These are phyloP conservation scores for Falco peregrinus DNA, from an alignment of 2,797 vertebrate species.

Conservation along the genomic window DNA sequence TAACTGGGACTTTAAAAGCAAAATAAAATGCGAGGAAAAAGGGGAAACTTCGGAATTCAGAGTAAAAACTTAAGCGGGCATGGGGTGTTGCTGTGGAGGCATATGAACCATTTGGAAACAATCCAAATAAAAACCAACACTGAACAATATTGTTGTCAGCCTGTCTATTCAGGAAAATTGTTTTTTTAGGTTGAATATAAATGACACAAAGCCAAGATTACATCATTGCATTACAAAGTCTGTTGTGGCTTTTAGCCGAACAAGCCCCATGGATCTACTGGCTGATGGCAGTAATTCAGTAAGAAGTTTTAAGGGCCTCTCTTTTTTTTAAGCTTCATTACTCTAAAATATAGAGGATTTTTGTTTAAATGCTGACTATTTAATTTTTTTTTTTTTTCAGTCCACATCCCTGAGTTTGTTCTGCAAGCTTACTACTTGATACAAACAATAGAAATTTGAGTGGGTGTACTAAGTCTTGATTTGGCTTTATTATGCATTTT, in stretches of 20 bases:
- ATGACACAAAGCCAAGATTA: constrained; percentile 90
- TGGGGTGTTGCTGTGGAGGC: constrained; percentile 82
- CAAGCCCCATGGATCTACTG: constrained; percentile 76
- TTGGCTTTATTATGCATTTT: constrained; percentile 62
- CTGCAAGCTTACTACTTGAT: constrained; percentile 30
- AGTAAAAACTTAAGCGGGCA: constrained; percentile 71
- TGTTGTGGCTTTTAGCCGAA: constrained; percentile 83
- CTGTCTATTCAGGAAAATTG: constrained; percentile 85
- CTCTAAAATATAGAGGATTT: constrained; percentile 58
- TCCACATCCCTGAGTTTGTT: constrained; percentile 27
- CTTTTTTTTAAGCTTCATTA: neutral
- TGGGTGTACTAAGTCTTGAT: constrained; percentile 48
- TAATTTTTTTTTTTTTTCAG: neutral
- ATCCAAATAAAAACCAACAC: constrained; percentile 87
- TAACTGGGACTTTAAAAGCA: constrained; percentile 77
- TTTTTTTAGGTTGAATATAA: constrained; percentile 83
- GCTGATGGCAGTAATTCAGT: constrained; percentile 75
- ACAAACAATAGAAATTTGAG: constrained; percentile 40
- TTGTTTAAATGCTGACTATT: constrained; percentile 26
- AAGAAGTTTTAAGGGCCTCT: constrained; percentile 65
- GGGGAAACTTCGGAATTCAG: constrained; percentile 76
- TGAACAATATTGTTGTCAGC: constrained; percentile 87
- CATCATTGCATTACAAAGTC: constrained; percentile 88
- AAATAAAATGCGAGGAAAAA: constrained; percentile 75
- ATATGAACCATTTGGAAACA: constrained; percentile 86